Evolutionary conservation across 2,888 invertebrate genomes (phyloP).

Genomic region (Geotrupes spiniger): DNA sequence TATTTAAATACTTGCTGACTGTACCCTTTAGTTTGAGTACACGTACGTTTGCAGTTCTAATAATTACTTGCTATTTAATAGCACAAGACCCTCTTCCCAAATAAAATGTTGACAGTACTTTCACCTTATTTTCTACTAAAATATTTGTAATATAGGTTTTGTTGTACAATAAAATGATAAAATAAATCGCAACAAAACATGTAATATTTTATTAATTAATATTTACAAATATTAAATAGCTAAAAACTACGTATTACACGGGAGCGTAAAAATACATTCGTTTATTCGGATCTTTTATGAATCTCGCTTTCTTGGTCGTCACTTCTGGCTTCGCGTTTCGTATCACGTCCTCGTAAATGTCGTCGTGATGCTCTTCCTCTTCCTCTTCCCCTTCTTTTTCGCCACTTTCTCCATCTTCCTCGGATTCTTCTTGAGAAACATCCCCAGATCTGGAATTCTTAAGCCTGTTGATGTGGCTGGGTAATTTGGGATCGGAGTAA

Average conservation of each 20-base stretch:
- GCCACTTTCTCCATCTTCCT: conserved; percentile 10
- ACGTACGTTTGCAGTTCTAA: no score
- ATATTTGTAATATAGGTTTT: no score
- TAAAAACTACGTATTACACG: conserved; percentile 24
- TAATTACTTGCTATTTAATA: no score
- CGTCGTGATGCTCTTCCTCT: conserved; percentile 19
- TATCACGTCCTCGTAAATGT: conserved; percentile 24
- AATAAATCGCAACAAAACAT: no score
- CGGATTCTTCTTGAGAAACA: conserved; percentile 10
- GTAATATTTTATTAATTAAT: conserved; percentile 13
- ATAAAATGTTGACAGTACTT: no score
- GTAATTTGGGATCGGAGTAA: conserved; percentile 39
- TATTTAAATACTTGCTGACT: no score
- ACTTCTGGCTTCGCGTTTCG: neutral
- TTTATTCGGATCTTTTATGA: conserved; percentile 47
- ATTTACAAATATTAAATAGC: conserved; percentile 1
- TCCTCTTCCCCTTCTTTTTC: conserved; percentile 10
- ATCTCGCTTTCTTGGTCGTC: conserved; percentile 27
- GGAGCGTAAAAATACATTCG: conserved; percentile 47
- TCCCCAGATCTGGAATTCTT: conserved; percentile 4
- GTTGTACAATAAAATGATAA: no score
- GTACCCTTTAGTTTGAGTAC: no score
- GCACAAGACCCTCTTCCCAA: no score
- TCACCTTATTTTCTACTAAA: no score
- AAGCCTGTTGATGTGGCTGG: conserved; percentile 37